These are phyloP conservation scores for Ectemnius continuus DNA, from an alignment of 2,888 invertebrate genomes.

Conservation along the genomic window DNA sequence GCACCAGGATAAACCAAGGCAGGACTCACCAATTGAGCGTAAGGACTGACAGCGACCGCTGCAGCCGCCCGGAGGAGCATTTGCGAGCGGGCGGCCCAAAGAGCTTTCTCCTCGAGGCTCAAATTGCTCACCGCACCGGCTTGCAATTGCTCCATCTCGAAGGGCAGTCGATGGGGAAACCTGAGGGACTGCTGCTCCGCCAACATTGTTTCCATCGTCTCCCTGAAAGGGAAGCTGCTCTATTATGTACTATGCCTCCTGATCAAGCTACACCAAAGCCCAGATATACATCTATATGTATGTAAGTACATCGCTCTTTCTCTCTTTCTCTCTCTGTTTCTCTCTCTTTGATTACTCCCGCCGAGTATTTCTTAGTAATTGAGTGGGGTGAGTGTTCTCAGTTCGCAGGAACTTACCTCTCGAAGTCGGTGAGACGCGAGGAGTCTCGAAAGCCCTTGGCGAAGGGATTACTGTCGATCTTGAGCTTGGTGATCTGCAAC, in stretches of 20 bases:
- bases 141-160: conserved; percentile 82
- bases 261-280: background rate
- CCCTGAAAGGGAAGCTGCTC: conserved; percentile 82
- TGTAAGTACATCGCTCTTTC: background rate
- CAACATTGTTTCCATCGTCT: conserved; percentile 93
- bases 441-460: conserved; percentile 92
- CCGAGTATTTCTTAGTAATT: no score
- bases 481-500: conserved; percentile 88
- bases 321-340: no score
- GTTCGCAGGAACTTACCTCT: conserved; percentile 80
- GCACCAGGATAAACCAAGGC: conserved; percentile 78
- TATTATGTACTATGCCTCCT: conserved; percentile 66
- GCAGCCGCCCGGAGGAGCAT: conserved; percentile 86
- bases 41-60: conserved; percentile 80
- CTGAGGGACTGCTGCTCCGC: conserved; percentile 91
- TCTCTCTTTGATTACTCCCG: background rate
- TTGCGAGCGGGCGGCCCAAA: conserved; percentile 87
- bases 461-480: conserved; percentile 92
- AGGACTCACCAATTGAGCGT: conserved; percentile 79
- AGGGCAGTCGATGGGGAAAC: conserved; percentile 87
- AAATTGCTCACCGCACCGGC: conserved; percentile 83
- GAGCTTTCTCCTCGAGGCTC: conserved; percentile 87
- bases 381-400: background rate
- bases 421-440: conserved; percentile 87
- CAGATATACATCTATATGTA: no score